Evolutionary conservation across 2,113 vertebrate genomes (phyloP).

Genomic region (Galemys pyrenaicus): DNA sequence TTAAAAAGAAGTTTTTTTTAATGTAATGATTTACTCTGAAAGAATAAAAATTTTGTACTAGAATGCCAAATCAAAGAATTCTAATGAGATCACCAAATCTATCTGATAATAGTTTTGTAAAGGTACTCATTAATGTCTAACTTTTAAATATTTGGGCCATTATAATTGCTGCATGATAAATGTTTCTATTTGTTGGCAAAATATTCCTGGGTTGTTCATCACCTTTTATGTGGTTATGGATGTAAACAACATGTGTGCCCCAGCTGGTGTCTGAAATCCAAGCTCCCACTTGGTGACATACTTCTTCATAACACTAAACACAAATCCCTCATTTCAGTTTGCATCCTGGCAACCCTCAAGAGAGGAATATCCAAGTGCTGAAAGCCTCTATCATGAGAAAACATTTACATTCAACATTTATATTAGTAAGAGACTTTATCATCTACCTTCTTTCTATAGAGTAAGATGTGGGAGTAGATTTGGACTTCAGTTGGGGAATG

Average conservation of each 20-base stretch:
- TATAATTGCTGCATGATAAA: not conserved
- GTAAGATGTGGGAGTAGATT: not conserved
- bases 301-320: not conserved
- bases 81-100: not conserved
- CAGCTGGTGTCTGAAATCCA: conserved; percentile 49
- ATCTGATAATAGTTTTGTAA: conserved; percentile 1
- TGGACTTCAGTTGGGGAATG: not conserved
- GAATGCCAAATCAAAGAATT: conserved; percentile 49
- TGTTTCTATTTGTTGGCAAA: conserved; percentile 52
- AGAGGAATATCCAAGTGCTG: not conserved
- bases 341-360: not conserved
- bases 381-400: not conserved
- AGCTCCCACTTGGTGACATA: not conserved
- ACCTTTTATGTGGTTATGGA: conserved; percentile 58
- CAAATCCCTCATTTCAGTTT: not conserved
- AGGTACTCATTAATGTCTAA: conserved; percentile 21
- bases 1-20: not conserved
- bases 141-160: conserved; percentile 32
- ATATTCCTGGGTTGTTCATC: conserved; percentile 4
- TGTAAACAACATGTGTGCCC: conserved; percentile 68
- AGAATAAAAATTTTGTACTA: not conserved
- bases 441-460: not conserved
- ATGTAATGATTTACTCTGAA: conserved; percentile 3
- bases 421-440: not conserved
- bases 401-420: not conserved